phyloP scores from a whole-genome alignment of 2,888 invertebrate genomes.

The Dione juno region DNA sequence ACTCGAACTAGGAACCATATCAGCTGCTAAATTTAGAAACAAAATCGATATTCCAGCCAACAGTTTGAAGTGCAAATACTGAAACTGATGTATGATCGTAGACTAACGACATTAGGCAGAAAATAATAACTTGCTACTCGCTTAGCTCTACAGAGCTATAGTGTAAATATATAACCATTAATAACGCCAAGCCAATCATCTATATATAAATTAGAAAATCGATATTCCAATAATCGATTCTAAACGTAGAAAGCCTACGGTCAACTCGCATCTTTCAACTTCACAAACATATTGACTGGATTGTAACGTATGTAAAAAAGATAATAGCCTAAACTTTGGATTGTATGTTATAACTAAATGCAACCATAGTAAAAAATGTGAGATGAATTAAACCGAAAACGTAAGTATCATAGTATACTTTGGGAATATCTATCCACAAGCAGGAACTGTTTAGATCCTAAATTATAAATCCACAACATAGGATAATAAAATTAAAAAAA shows the following conservation, averaged over 20 bases:
- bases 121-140: constrained; percentile 5
- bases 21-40: constrained; percentile 83
- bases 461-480: constrained; percentile 64
- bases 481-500: constrained; percentile 59
- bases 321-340: constrained; percentile 82
- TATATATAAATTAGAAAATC: constrained; percentile 24
- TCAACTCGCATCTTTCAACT: constrained; percentile 46
- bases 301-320: constrained; percentile 57
- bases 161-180: constrained; percentile 21
- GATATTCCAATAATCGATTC: neutral
- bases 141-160: constrained; percentile 3
- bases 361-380: constrained; percentile 73
- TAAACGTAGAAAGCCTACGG: constrained; percentile 36
- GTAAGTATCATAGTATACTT: constrained; percentile 74
- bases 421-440: constrained; percentile 73
- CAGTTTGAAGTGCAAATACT: constrained; percentile 41
- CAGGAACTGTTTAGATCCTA: constrained; percentile 61
- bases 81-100: constrained; percentile 41
- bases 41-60: constrained; percentile 66
- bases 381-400: constrained; percentile 70
- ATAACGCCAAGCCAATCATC: constrained; percentile 24
- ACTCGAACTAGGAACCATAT: constrained; percentile 84
- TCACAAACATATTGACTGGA: constrained; percentile 59
- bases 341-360: constrained; percentile 82
- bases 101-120: constrained; percentile 46